Percentiles rank a stretch among this genome's conserved stretches.
Evolutionary conservation across 1,140 invertebrate genomes (phyloP).

Genomic region (Spodoptera frugiperda): DNA sequence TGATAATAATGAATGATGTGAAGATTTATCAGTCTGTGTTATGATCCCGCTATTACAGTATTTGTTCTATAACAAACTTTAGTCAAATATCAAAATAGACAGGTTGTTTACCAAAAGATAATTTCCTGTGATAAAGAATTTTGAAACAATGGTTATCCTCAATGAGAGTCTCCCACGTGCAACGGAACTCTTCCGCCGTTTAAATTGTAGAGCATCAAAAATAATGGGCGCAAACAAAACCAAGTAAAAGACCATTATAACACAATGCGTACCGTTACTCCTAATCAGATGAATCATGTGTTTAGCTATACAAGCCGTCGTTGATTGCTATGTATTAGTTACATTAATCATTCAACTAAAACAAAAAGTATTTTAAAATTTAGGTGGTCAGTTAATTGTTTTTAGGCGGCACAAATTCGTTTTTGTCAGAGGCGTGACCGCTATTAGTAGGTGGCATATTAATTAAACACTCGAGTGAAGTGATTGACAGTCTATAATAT

Average conservation of each 20-base stretch:
- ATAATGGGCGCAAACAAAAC: conserved; percentile 63
- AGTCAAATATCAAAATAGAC: conserved; percentile 19
- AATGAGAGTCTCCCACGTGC: conserved; percentile 62
- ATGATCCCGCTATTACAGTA: background rate
- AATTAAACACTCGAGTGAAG: conserved; percentile 52
- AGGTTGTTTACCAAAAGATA: conserved; percentile 39
- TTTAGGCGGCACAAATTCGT: conserved; percentile 47
- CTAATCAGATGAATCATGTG: conserved; percentile 58
- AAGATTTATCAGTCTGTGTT: background rate
- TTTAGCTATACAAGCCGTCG: conserved; percentile 43
- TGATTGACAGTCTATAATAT: conserved; percentile 60
- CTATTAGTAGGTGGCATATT: conserved; percentile 48
- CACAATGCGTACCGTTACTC: conserved; percentile 62
- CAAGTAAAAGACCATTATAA: conserved; percentile 60
- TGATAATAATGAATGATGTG: too few species aligned
- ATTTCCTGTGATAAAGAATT: conserved; percentile 52
- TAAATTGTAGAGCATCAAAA: conserved; percentile 63
- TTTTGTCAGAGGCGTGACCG: conserved; percentile 53
- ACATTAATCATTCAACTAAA: conserved; percentile 59
- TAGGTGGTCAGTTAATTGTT: conserved; percentile 56
- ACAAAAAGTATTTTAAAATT: conserved; percentile 50
- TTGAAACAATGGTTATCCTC: conserved; percentile 63
- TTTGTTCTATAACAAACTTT: conserved; percentile 1
- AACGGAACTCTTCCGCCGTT: conserved; percentile 72
- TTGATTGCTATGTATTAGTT: conserved; percentile 59